Percentiles rank a stretch among this genome's conserved stretches.
Evolutionary conservation across 2,888 invertebrate genomes (phyloP).

Genomic region (Papilio protenor): DNA sequence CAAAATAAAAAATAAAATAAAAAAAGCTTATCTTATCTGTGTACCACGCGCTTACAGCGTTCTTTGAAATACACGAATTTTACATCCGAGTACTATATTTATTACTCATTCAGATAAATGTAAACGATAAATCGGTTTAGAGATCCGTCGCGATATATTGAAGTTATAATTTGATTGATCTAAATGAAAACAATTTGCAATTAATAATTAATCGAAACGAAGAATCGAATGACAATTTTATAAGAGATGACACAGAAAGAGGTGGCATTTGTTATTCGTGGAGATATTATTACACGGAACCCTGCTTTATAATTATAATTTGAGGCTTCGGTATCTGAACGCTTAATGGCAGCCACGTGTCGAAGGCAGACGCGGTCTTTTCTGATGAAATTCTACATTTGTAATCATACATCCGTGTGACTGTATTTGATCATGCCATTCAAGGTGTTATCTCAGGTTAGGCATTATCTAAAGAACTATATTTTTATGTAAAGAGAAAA

Average conservation of each 20-base stretch:
- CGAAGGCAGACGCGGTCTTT: constrained; percentile 15
- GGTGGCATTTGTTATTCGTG: background rate
- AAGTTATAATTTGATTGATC: background rate
- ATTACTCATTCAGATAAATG: constrained; percentile 21
- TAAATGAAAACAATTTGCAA: too few relatives aligned
- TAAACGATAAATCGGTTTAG: constrained; percentile 1
- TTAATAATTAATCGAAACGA: too few relatives aligned
- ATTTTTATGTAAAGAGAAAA: background rate
- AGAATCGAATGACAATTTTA: too few relatives aligned
- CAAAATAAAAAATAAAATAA: too few relatives aligned
- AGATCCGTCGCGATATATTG: background rate
- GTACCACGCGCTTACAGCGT: constrained; percentile 32
- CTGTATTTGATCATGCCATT: constrained; percentile 1
- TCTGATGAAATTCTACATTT: constrained; percentile 17
- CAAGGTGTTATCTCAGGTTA: constrained; percentile 21
- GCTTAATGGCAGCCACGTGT: constrained; percentile 16
- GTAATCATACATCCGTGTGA: constrained; percentile 1
- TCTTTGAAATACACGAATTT: background rate
- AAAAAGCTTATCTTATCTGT: constrained; percentile 25
- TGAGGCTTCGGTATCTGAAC: constrained; percentile 26
- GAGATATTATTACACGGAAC: constrained; percentile 5
- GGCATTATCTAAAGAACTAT: constrained; percentile 6
- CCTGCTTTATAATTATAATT: background rate
- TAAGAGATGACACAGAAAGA: too few relatives aligned
- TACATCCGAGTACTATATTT: constrained; percentile 11